phyloP scores from a whole-genome alignment of 2,797 vertebrate genomes.

The Coranthus polyacanthus region DNA sequence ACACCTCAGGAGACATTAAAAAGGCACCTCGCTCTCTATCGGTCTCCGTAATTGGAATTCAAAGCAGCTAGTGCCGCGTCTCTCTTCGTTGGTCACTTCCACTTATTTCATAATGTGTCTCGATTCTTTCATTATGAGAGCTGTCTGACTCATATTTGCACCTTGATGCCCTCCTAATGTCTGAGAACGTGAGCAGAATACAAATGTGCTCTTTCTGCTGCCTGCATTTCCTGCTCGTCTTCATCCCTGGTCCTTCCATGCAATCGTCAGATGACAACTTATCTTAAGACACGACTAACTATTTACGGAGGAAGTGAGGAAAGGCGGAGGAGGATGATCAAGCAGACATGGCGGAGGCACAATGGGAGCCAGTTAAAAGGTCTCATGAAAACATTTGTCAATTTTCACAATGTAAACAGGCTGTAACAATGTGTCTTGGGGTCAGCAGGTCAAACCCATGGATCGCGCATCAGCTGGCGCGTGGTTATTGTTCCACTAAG shows the following conservation, averaged over 20 bases:
- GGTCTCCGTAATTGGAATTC: conserved; percentile 91
- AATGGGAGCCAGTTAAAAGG: conserved; percentile 58
- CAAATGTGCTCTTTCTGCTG: conserved; percentile 78
- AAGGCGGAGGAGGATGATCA: conserved; percentile 24
- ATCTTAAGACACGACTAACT: conserved; percentile 35
- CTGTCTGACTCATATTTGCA: conserved; percentile 97
- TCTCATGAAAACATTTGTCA: conserved; percentile 81
- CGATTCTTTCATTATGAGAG: conserved; percentile 95
- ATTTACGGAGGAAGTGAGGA: conserved; percentile 37
- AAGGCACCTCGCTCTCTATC: conserved; percentile 79
- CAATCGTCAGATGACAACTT: conserved; percentile 37
- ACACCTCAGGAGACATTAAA: conserved; percentile 85
- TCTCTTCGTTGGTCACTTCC: conserved; percentile 92
- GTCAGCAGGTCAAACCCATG: conserved; percentile 83
- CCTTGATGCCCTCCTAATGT: conserved; percentile 95
- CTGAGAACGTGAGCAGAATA: conserved; percentile 88
- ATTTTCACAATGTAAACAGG: conserved; percentile 85
- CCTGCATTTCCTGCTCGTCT: conserved; percentile 42
- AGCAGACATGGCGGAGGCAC: conserved; percentile 46
- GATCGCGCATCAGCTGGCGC: conserved; percentile 82
- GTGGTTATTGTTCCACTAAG: conserved; percentile 80
- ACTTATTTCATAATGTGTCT: conserved; percentile 93
- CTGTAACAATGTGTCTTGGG: conserved; percentile 77
- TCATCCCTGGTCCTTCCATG: conserved; percentile 35
- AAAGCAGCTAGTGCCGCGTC: conserved; percentile 89